These are phyloP conservation scores for Thalassarche chlororhynchos DNA, from an alignment of 2,113 vertebrate species.

Conservation along the genomic window DNA sequence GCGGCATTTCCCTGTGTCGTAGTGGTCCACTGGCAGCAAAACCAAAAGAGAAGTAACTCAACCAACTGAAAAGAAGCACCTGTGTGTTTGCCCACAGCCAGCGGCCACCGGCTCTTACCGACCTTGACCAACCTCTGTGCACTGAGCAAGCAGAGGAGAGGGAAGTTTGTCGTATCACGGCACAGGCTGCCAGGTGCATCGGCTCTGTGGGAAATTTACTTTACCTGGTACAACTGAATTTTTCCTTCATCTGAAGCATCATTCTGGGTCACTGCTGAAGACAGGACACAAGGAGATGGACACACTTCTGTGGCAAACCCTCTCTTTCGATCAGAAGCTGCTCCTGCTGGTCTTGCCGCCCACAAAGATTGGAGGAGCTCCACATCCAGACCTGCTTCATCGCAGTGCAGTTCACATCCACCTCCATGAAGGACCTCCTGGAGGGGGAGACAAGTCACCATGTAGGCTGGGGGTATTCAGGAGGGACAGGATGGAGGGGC, in stretches of 20 bases:
- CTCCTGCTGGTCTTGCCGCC: neutral
- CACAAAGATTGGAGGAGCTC: neutral
- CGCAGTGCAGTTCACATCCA: neutral
- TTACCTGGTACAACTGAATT: neutral
- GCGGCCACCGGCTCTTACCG: neutral
- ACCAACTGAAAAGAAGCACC: neutral
- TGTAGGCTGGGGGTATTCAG: neutral
- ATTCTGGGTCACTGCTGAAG: neutral
- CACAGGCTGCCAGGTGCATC: neutral
- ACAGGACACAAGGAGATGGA: neutral
- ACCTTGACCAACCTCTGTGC: neutral
- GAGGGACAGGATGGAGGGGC: neutral
- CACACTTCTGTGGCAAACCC: neutral
- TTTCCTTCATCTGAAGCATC: neutral
- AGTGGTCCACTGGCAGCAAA: neutral
- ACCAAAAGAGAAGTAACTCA: neutral
- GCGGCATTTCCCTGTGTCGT: accelerated
- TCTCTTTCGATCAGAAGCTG: neutral
- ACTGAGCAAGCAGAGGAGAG: neutral
- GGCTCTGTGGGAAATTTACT: neutral
- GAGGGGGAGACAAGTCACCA: neutral
- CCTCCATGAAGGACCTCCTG: neutral
- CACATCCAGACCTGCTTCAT: neutral
- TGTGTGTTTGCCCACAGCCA: neutral
- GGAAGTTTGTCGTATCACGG: accelerated